phyloP scores from a whole-genome alignment of 2,113 vertebrate genomes.

The Albula goreensis region DNA sequence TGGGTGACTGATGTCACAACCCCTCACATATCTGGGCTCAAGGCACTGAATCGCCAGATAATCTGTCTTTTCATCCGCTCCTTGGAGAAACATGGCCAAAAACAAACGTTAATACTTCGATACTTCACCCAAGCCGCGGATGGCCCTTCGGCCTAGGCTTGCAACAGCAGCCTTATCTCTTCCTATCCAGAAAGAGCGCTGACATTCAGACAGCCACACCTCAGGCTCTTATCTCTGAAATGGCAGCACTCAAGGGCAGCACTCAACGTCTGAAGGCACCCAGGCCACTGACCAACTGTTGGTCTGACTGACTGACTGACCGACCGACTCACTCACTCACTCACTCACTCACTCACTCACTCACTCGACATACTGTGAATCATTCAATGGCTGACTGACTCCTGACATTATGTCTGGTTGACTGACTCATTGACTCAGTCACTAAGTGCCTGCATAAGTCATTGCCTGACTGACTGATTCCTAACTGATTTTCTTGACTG shows the following conservation, averaged over 20 bases:
- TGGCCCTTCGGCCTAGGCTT: neutral
- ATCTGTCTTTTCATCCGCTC: conserved; percentile 5
- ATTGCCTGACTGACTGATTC: neutral
- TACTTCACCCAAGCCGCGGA: neutral
- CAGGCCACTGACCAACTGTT: neutral
- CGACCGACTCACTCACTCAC: too few relatives aligned
- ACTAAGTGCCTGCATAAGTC: too few relatives aligned
- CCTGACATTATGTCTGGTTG: neutral
- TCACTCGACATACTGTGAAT: too few relatives aligned
- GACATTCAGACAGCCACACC: neutral
- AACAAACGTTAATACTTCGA: neutral
- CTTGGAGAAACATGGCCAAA: neutral
- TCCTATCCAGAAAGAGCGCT: neutral
- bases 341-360: too few relatives aligned
- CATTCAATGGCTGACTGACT: neutral
- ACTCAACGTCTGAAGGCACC: neutral
- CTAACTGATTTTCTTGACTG: too few relatives aligned
- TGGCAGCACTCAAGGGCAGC: neutral
- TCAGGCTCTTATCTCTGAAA: neutral
- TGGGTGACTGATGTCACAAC: conserved; percentile 10
- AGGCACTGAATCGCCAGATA: conserved; percentile 7
- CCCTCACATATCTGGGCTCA: neutral
- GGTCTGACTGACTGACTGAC: neutral
- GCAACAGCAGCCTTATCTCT: neutral
- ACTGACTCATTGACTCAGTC: neutral